Base-by-base conservation (phyloP, 2,888 invertebrate genomes). In the Melieria omissa region DNA sequence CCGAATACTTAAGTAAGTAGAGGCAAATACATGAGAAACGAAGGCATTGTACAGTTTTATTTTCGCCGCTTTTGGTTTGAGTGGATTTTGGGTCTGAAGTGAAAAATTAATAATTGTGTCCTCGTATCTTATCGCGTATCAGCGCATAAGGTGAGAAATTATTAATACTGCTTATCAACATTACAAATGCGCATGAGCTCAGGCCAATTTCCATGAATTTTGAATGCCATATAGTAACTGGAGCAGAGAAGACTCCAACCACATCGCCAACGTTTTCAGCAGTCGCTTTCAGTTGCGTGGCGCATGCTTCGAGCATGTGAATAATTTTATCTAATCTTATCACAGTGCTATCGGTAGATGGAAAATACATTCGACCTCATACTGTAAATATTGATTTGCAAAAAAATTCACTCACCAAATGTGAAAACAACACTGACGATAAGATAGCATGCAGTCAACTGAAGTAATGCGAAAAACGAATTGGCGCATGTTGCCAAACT, bases 301-400 rank as follows among this genome's bases (percentile, higher is more conserved):
- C 16, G 16, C 16, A 16, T 16, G n/a, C 57, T 29, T 44, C 45
- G 61, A 66, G 55, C 67, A 67, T 68, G 44, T 60, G 60, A 55
- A 73, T 55, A 58, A 71, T 71, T 74, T 75, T 75, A 74, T 75
- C 76, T 76, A 61, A 75, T 75, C 75, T 76, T 70, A 73, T 74
- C 70, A 4, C 1, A 8, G 0, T 14, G 14, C 52, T 58, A 58
- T 58, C 58, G 46, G 41, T 60, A 29, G 60, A 47, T 70, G 55
- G 52, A 65, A 62, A 65, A 58, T 65, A 70, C 52, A 66, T 42
- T 71, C 42, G 10, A 60, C 60, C 12, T 67, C 55, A 67, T 72
- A 72, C 70, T 64, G 64, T 68, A 71, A 74, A 71, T 72, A 70
- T 70, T 72, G 55, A 70, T 72, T 74, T 74, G 74, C 72, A 70